Conservation (phyloP, 2,888 invertebrate genomes). For the Melanostoma scalare region DNA sequence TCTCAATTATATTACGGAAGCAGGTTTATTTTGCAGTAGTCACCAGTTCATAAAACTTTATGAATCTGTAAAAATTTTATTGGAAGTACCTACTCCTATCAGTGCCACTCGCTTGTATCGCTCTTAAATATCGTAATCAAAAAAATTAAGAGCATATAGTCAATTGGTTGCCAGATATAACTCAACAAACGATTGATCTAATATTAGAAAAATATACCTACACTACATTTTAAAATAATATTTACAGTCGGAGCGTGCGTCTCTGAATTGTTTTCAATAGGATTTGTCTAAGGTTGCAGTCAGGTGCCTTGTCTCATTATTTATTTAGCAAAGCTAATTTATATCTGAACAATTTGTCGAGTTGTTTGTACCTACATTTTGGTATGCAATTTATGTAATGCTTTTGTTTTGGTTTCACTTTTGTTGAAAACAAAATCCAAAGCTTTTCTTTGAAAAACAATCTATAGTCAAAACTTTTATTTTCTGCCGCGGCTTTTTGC, state of each 20-base stretch:
- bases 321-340: neutral
- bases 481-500: slow-evolving; percentile 20
- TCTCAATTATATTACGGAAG: too few species aligned
- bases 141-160: neutral
- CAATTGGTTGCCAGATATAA: slow-evolving; percentile 5
- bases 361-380: slow-evolving; percentile 2
- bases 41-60: too few species aligned
- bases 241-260: slow-evolving; percentile 15
- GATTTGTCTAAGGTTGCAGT: neutral
- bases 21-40: too few species aligned
- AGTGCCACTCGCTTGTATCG: neutral
- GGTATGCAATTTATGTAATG: neutral
- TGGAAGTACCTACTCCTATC: neutral
- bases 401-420: slow-evolving; percentile 28
- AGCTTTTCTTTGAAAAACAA: neutral
- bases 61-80: neutral
- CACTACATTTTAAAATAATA: neutral
- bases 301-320: slow-evolving; percentile 11
- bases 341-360: slow-evolving; percentile 6
- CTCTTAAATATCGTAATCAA: neutral
- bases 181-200: neutral
- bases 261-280: neutral
- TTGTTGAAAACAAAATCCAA: slow-evolving; percentile 6
- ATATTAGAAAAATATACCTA: neutral
- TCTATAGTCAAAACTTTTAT: slow-evolving; percentile 5